Conservation (phyloP, 2,797 vertebrate genomes). For the Hydrolagus colliei region DNA sequence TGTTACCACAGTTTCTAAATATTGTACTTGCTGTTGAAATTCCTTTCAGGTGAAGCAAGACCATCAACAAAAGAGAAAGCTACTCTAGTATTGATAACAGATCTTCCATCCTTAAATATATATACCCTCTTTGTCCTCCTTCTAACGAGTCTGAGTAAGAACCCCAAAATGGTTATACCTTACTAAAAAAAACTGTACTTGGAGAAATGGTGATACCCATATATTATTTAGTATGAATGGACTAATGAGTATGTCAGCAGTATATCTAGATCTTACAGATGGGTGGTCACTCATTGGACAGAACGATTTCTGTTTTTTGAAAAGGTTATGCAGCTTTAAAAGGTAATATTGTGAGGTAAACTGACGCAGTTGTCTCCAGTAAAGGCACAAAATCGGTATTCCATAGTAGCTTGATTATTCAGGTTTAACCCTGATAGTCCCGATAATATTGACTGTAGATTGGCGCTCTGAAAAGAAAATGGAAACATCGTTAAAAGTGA, state of each 20-base stretch:
- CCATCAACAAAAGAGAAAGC: too few species aligned
- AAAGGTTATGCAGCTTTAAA: neutral
- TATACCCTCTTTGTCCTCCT: too few species aligned
- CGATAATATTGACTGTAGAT: neutral
- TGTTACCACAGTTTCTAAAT: too few species aligned
- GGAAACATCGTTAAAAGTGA: neutral
- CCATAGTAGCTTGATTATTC: neutral
- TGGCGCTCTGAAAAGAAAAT: neutral
- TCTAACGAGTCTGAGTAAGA: too few species aligned
- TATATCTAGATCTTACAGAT: neutral
- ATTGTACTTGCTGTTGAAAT: too few species aligned
- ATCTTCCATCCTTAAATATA: too few species aligned
- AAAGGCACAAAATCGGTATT: constrained; percentile 14
- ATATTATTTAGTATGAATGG: neutral
- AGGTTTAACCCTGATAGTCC: neutral
- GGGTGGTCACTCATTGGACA: neutral
- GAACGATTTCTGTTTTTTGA: neutral
- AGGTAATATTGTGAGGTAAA: neutral
- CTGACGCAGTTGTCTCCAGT: neutral
- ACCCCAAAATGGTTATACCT: too few species aligned
- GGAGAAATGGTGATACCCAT: neutral
- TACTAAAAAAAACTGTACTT: too few species aligned
- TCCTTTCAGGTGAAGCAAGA: too few species aligned
- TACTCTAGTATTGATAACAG: too few species aligned
- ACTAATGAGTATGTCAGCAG: neutral